Conservation (phyloP, 2,113 vertebrate genomes). For the Triplophysa siluroides region DNA sequence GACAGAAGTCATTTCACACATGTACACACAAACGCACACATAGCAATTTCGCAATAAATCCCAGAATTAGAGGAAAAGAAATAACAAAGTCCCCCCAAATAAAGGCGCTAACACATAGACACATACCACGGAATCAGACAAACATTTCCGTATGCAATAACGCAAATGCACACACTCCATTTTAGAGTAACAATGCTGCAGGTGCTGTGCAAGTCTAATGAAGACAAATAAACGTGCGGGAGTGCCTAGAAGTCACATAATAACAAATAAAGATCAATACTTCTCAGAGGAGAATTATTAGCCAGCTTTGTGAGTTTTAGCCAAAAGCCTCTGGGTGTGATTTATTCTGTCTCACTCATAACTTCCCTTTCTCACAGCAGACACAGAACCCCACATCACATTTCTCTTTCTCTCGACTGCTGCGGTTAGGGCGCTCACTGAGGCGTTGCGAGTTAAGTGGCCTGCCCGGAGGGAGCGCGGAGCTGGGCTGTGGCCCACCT, state of each 20-base stretch:
- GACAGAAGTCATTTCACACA: not conserved
- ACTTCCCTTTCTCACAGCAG: conserved; percentile 49
- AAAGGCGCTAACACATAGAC: conserved; percentile 40
- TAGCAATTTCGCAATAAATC: conserved; percentile 30
- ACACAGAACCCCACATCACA: conserved; percentile 28
- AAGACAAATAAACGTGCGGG: conserved; percentile 56
- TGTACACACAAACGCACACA: not conserved
- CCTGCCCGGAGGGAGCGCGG: conserved; percentile 38
- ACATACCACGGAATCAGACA: conserved; percentile 48
- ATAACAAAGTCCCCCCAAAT: conserved; percentile 45
- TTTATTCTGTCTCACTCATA: conserved; percentile 51
- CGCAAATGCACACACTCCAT: conserved; percentile 38
- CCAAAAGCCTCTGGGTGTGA: conserved; percentile 54
- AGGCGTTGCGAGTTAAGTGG: conserved; percentile 50
- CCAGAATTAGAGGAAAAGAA: conserved; percentile 48
- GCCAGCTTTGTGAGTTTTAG: conserved; percentile 56
- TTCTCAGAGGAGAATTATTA: conserved; percentile 60
- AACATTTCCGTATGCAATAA: conserved; percentile 49
- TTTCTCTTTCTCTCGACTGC: conserved; percentile 19
- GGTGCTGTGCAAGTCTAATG: conserved; percentile 53
- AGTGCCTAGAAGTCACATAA: conserved; percentile 56
- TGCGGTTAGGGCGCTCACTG: conserved; percentile 41
- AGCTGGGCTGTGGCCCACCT: conserved; percentile 30
- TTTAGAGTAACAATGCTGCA: conserved; percentile 45
- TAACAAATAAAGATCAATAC: conserved; percentile 62